A percentile compares a stretch with the other conserved stretches of the same genome.
Conservation (phyloP, 2,797 vertebrate species). For the Oceanodroma leucorhoa region DNA sequence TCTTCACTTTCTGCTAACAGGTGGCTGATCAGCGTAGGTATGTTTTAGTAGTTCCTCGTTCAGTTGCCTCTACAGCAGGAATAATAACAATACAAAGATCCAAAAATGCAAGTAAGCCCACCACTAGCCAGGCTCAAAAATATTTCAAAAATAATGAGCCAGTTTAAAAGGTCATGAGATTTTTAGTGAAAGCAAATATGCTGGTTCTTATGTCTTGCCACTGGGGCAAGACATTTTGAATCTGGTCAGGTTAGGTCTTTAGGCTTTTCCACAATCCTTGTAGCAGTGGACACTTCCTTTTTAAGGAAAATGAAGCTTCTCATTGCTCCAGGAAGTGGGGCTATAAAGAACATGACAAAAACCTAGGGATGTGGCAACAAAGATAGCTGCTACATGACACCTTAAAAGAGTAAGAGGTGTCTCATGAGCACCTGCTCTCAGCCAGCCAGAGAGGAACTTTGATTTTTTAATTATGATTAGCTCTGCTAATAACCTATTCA, state of each 20-base stretch:
- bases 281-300: neutral
- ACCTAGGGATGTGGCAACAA: neutral
- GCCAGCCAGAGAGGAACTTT: neutral
- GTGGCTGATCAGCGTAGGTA: fast-evolving
- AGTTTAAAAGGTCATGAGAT: neutral
- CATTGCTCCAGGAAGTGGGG: neutral
- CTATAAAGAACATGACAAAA: neutral
- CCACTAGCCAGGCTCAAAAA: neutral
- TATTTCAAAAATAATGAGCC: neutral
- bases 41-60: neutral
- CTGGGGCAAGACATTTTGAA: neutral
- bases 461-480: neutral
- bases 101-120: neutral
- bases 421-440: neutral
- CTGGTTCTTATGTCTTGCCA: neutral
- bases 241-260: neutral
- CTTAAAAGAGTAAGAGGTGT: neutral
- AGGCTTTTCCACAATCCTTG: neutral
- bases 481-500: neutral
- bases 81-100: neutral
- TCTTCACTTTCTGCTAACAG: neutral
- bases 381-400: neutral
- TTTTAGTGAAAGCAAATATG: neutral
- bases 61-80: neutral
- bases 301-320: neutral